Percentiles rank a stretch among this genome's conserved stretches.
These are phyloP conservation scores for Thamnophis elegans DNA, from an alignment of 2,797 vertebrate genomes.

Conservation along the genomic window DNA sequence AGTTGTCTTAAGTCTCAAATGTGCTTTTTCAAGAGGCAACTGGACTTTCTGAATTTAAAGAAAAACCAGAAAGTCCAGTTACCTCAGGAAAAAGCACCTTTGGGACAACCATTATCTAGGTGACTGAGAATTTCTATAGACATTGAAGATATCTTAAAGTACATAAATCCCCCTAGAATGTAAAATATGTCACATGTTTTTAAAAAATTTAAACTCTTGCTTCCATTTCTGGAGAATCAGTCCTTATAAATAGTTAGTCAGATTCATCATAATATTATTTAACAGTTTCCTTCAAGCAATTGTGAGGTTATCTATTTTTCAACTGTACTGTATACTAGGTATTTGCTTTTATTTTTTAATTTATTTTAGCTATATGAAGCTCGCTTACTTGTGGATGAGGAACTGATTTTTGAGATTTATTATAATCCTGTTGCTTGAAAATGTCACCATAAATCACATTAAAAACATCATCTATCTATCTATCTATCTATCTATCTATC, in stretches of 20 bases:
- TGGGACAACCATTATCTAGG: no score
- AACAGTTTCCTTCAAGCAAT: background rate
- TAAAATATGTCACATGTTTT: background rate
- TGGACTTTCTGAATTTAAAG: no score
- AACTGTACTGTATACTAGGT: background rate
- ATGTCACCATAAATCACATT: background rate
- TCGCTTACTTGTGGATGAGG: background rate
- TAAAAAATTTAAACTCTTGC: background rate
- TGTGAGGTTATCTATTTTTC: background rate
- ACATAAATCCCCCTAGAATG: background rate
- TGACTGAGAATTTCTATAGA: no score
- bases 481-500: fast-evolving
- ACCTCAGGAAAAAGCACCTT: no score
- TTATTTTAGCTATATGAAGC: background rate
- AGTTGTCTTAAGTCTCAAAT: background rate
- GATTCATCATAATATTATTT: background rate
- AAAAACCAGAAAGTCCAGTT: no score
- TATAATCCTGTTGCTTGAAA: background rate
- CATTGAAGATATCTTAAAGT: background rate
- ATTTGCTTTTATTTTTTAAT: background rate
- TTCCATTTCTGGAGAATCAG: background rate
- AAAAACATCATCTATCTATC: background rate
- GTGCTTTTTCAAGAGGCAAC: no score
- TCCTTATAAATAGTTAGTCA: background rate
- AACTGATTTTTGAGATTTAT: background rate